These are phyloP conservation scores for Drosophila longiperda DNA, from an alignment of 2,888 invertebrate genomes.

Conservation along the genomic window DNA sequence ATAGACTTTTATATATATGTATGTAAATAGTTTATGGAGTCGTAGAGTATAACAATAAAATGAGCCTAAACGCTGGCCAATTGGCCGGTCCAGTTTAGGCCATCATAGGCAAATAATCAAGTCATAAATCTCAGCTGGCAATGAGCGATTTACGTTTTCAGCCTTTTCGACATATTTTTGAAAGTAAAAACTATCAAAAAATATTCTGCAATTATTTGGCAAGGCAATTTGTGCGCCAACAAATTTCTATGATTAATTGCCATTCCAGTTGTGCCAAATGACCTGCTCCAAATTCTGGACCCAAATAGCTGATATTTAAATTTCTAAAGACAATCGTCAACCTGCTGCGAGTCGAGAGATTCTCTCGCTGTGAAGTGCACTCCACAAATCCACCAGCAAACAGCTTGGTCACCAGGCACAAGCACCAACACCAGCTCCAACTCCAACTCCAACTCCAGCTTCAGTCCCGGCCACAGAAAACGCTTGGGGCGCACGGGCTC, in stretches of 20 bases:
- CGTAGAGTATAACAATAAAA: slow-evolving; percentile 40
- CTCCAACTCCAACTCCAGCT: slow-evolving; percentile 16
- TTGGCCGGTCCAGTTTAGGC: slow-evolving; percentile 43
- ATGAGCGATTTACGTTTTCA: slow-evolving; percentile 66
- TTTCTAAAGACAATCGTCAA: slow-evolving; percentile 55
- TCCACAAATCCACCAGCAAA: slow-evolving; percentile 34
- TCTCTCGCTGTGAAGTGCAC: slow-evolving; percentile 75
- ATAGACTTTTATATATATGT: background rate
- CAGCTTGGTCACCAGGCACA: slow-evolving; percentile 3
- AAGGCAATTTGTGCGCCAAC: slow-evolving; percentile 66
- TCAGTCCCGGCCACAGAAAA: slow-evolving; percentile 23
- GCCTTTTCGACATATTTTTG: slow-evolving; percentile 71
- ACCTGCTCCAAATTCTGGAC: slow-evolving; percentile 51
- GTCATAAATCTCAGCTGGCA: slow-evolving; percentile 75
- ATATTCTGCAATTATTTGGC: slow-evolving; percentile 71
- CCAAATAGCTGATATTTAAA: slow-evolving; percentile 46
- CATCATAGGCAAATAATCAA: slow-evolving; percentile 78
- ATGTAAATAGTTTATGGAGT: background rate
- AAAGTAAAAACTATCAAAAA: slow-evolving; percentile 67
- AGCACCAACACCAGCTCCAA: slow-evolving; percentile 5
- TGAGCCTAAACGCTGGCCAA: slow-evolving; percentile 58
- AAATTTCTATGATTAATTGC: slow-evolving; percentile 70
- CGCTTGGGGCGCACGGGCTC: slow-evolving; percentile 59
- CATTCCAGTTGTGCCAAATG: slow-evolving; percentile 28
- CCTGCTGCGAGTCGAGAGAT: slow-evolving; percentile 67